A percentile compares a stretch with the other conserved stretches of the same genome.
Conservation (phyloP, 2,888 invertebrate genomes). For the Allolobophora icterica region DNA sequence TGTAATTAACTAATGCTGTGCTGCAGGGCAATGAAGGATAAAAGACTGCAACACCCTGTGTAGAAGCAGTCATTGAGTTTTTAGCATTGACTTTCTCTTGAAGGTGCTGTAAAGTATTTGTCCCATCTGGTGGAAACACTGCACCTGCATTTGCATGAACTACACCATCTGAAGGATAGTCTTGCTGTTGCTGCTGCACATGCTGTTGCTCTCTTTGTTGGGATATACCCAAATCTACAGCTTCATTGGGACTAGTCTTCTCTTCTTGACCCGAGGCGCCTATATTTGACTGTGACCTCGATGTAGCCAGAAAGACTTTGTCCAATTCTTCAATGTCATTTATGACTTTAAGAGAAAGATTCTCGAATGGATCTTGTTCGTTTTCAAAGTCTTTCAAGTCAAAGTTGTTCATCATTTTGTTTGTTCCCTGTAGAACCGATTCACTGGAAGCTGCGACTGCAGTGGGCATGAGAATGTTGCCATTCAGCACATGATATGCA, state of each 20-base stretch:
- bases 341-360: slow-evolving; percentile 35
- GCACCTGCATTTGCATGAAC: not conserved
- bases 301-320: slow-evolving; percentile 35
- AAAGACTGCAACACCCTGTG: not conserved
- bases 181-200: not conserved
- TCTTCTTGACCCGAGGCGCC: not conserved
- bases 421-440: not conserved
- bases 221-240: not conserved
- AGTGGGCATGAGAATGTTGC: slow-evolving; percentile 21
- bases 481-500: slow-evolving; percentile 25
- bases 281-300: not conserved
- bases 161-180: not conserved
- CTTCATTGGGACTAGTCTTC: not conserved
- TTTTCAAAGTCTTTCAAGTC: slow-evolving; percentile 40
- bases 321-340: slow-evolving; percentile 41
- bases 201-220: not conserved
- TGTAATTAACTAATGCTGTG: not conserved
- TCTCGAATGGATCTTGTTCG: slow-evolving; percentile 41
- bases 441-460: not conserved
- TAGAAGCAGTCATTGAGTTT: not conserved
- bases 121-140: not conserved
- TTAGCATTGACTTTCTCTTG: slow-evolving; percentile 9
- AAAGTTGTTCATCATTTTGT: not conserved
- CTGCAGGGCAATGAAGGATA: not conserved
- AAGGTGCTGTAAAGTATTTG: not conserved